phyloP scores from a whole-genome alignment of 2,888 invertebrate species.

The Clanis bilineata region DNA sequence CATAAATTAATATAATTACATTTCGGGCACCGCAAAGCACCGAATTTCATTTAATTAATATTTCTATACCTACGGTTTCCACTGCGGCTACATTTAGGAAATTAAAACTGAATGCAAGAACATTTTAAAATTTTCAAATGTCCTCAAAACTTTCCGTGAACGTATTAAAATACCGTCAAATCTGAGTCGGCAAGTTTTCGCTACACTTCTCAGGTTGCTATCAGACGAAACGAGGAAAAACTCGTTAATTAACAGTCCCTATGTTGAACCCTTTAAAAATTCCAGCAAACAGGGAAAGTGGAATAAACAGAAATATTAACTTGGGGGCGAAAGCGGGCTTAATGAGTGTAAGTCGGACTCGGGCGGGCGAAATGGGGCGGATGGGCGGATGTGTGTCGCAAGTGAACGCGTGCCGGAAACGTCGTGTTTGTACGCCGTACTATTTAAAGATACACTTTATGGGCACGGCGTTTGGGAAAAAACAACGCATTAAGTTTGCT shows the following conservation, averaged over 20 bases:
- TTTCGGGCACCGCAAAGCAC: no score
- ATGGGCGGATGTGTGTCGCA: constrained; percentile 17
- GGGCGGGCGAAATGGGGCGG: constrained; percentile 11
- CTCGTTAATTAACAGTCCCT: constrained; percentile 29
- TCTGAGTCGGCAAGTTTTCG: neutral
- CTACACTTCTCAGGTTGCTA: constrained; percentile 8
- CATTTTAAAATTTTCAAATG: neutral
- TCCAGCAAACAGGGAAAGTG: constrained; percentile 18
- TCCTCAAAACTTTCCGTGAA: neutral
- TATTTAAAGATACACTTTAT: constrained; percentile 8
- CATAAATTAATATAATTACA: no score
- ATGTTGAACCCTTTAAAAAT: constrained; percentile 5
- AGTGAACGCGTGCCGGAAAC: constrained; percentile 2
- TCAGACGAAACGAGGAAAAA: constrained; percentile 26
- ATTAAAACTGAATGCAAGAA: neutral
- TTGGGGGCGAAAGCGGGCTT: constrained; percentile 8
- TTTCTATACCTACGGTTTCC: neutral
- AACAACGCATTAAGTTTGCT: neutral
- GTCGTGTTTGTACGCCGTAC: neutral
- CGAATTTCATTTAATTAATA: no score
- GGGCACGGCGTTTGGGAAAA: neutral
- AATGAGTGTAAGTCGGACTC: constrained; percentile 6
- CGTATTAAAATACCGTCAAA: neutral
- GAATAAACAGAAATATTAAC: constrained; percentile 22
- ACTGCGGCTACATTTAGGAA: neutral